These are phyloP conservation scores for Taxidea taxus DNA, from an alignment of 2,113 vertebrate genomes.

Conservation along the genomic window DNA sequence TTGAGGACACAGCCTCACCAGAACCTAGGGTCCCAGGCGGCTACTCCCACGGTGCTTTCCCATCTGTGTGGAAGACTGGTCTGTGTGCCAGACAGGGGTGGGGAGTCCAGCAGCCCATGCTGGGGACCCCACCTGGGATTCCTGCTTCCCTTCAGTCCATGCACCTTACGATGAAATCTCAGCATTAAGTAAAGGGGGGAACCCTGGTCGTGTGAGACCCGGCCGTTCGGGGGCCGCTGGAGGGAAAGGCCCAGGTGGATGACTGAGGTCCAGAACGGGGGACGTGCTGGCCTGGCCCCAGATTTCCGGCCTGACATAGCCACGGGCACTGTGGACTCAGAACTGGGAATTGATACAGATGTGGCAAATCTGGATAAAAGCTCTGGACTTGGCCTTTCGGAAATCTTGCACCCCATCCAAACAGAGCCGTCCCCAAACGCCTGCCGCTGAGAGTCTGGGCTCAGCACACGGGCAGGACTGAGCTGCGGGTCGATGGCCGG, in stretches of 20 bases:
- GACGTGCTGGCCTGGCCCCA: rapidly evolving
- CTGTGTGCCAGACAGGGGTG: rapidly evolving
- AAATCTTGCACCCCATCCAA: not conserved
- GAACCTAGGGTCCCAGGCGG: not conserved
- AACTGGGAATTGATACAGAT: too few species aligned
- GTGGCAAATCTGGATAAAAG: rapidly evolving
- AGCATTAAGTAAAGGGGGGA: not conserved
- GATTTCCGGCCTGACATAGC: too few species aligned
- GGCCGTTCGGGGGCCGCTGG: not conserved
- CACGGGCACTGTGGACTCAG: rapidly evolving
- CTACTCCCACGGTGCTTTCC: not conserved
- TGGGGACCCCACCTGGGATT: rapidly evolving
- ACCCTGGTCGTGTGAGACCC: too few species aligned
- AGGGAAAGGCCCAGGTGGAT: not conserved
- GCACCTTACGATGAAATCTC: not conserved
- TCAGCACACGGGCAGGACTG: too few species aligned
- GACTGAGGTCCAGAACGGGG: rapidly evolving
- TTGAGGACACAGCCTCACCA: not conserved
- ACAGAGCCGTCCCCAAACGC: not conserved
- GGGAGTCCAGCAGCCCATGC: not conserved
- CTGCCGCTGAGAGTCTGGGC: not conserved
- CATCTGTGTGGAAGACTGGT: too few species aligned
- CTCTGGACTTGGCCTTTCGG: too few species aligned
- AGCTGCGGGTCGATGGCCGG: too few species aligned
- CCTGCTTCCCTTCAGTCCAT: not conserved